Conservation (phyloP, 2,888 invertebrate genomes). For the Dione juno region DNA sequence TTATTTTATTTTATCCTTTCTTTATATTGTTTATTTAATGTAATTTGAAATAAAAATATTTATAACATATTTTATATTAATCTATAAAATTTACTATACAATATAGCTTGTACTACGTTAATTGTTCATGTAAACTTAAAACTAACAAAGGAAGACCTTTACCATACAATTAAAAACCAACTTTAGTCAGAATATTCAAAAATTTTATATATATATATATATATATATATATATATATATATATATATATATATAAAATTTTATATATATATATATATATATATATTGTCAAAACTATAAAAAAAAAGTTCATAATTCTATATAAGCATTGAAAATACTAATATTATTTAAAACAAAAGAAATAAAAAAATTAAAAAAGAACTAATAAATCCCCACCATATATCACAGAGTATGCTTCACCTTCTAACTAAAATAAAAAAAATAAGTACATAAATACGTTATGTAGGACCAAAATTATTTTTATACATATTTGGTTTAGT, state of each 20-base stretch:
- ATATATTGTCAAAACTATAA: neutral
- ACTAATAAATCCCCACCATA: constrained; percentile 24
- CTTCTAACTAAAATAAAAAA: constrained; percentile 12
- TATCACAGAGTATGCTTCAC: constrained; percentile 50
- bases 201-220: too few species aligned
- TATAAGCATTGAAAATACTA: neutral
- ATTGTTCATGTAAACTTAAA: constrained; percentile 13
- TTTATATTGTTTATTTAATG: neutral
- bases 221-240: too few species aligned
- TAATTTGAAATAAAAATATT: neutral
- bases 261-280: too few species aligned
- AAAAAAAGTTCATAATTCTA: neutral
- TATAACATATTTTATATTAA: neutral
- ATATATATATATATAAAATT: too few species aligned
- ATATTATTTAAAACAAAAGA: neutral
- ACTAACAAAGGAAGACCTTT: constrained; percentile 11
- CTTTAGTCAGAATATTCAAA: neutral
- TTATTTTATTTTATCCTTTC: too few species aligned
- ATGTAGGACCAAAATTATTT: neutral
- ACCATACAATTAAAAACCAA: neutral
- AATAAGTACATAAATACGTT: constrained; percentile 3
- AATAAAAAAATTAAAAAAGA: neutral
- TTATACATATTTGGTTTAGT: neutral
- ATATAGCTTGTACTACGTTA: neutral
- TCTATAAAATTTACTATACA: neutral